Base-by-base conservation (phyloP, 2,888 invertebrate genomes). In the Dione vanillae region DNA sequence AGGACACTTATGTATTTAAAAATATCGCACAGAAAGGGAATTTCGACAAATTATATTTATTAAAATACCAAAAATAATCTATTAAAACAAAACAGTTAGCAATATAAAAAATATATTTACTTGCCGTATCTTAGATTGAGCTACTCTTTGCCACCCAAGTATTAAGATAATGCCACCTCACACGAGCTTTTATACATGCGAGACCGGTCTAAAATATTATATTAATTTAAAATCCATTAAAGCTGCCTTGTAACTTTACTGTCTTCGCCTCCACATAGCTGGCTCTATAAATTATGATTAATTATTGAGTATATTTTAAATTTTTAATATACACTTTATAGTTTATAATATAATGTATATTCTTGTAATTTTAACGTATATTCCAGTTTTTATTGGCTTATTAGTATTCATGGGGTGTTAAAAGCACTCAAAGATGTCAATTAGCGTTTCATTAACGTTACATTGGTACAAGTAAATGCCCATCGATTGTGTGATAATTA, bases 101-200 rank as follows among this genome's bases (percentile, higher is more conserved):
- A 37, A 37, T 27, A 3, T 19, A 40, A 37, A 14, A 52, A 14
- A 20, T 19, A n/a, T 56, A 20, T 14, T 20, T 14, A 64, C 71
- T 71, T 71, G 58, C 54, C 47, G 67, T 67, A 70, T 62, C 54
- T 64, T 37, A 65, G 45, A 52, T 59, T 52, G 68, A 65, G 59
- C 61, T 61, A 65, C 54, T 69, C 40, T 54, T 65, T 54, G 69
- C 69, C 37, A 62, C 61, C 37, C 58, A 65, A 65, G 40, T 68
- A 71, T 71, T 71, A 65, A 56, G 65, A 71, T 71, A 61, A 65
- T 71, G 59, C 69, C 52, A 52, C 70, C 59, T 69, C 54, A 40
- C 69, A 69, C 71, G 71, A 71, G n/a, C 47, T 19, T 61, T 61
- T 62, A 43, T 27, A 59, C 69, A 12, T 37, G 47, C 52, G 40